These are phyloP conservation scores for Tenebrio molitor DNA, from an alignment of 1,140 invertebrate genomes.

Conservation along the genomic window DNA sequence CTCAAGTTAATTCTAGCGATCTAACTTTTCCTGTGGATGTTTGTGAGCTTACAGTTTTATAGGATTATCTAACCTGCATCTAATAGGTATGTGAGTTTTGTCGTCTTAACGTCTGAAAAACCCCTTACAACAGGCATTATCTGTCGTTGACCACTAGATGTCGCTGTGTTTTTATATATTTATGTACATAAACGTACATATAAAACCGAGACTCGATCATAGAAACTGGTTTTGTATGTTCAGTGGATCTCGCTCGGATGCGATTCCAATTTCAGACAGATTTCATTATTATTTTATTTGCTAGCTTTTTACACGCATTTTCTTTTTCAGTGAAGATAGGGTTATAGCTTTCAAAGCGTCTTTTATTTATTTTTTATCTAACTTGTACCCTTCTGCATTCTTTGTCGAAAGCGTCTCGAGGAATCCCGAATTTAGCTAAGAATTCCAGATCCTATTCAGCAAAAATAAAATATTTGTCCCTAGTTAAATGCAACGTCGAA, in stretches of 20 bases:
- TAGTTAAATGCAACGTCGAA: no score
- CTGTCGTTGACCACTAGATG: slow-evolving; percentile 5
- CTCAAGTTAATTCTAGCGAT: slow-evolving; percentile 2
- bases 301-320: not conserved
- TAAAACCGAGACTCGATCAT: slow-evolving; percentile 4
- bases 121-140: not conserved
- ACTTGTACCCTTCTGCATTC: not conserved
- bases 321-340: not conserved
- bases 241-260: not conserved
- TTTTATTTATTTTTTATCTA: slow-evolving; percentile 26
- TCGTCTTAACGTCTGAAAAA: not conserved
- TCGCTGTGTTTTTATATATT: slow-evolving; percentile 21
- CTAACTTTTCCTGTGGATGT: slow-evolving; percentile 21
- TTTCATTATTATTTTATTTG: slow-evolving; percentile 34
- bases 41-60: slow-evolving; percentile 21
- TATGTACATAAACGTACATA: slow-evolving; percentile 2
- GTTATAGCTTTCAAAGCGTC: not conserved
- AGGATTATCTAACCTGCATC: slow-evolving; percentile 28
- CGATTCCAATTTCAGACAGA: slow-evolving; percentile 12
- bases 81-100: slow-evolving; percentile 15
- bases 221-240: slow-evolving; percentile 19
- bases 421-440: no score
- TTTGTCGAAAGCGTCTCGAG: no score
- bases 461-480: no score
- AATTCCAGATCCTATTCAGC: no score